Conservation (phyloP, 2,113 vertebrate genomes). For the Embiotoca jacksoni region DNA sequence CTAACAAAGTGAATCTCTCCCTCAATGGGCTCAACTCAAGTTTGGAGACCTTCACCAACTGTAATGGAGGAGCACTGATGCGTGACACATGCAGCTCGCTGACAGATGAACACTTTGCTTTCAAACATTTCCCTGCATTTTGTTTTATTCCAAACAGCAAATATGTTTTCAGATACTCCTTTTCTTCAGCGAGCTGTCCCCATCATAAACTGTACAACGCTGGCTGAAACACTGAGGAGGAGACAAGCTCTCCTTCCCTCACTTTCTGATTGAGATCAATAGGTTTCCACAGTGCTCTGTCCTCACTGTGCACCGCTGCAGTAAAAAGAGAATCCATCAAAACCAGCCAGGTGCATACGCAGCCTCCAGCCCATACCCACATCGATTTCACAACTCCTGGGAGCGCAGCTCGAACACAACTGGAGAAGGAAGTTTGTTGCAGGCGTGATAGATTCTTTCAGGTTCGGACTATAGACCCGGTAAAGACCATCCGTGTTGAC, state of each 20-base stretch:
- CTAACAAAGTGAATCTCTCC: conserved; percentile 45
- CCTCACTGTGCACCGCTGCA: conserved; percentile 57
- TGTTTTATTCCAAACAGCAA: conserved; percentile 23
- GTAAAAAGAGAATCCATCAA: conserved; percentile 62
- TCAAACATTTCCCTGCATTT: conserved; percentile 12
- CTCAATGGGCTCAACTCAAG: conserved; percentile 12
- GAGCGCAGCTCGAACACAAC: background rate
- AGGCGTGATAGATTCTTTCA: background rate
- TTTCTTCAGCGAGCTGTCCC: conserved; percentile 10
- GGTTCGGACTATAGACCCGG: background rate
- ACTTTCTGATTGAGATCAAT: conserved; percentile 70
- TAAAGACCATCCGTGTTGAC: background rate
- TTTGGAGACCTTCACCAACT: conserved; percentile 7
- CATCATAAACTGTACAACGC: conserved; percentile 19
- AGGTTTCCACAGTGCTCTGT: conserved; percentile 54
- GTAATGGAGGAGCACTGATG: conserved; percentile 28
- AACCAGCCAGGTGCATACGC: conserved; percentile 60
- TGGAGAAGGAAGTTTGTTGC: background rate
- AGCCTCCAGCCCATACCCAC: conserved; percentile 34
- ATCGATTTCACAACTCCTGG: conserved; percentile 36
- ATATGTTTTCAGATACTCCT: conserved; percentile 13
- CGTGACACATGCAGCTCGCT: conserved; percentile 10
- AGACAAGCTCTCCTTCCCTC: conserved; percentile 30
- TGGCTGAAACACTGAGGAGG: conserved; percentile 35
- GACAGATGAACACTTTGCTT: conserved; percentile 23